Percentiles rank a stretch among this genome's conserved stretches.
Evolutionary conservation across 2,888 invertebrate species (phyloP).

Genomic region (Himalopsyche kuldschensis): DNA sequence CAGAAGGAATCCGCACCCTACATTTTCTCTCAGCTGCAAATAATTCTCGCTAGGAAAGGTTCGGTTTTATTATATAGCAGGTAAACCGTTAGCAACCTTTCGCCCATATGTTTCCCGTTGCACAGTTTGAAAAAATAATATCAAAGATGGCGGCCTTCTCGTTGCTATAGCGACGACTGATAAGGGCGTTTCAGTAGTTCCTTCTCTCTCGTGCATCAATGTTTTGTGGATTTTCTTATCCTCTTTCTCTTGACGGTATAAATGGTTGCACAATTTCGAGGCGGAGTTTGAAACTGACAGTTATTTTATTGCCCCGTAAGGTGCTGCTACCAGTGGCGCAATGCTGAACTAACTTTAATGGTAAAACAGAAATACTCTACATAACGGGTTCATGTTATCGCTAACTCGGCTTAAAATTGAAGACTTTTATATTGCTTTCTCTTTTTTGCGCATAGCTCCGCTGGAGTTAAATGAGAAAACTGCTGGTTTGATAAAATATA

Average conservation of each 20-base stretch:
- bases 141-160: slow-evolving; percentile 35
- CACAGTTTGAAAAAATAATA: slow-evolving; percentile 26
- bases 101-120: not conserved
- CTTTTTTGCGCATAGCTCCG: not conserved
- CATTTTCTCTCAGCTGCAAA: not conserved
- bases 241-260: slow-evolving; percentile 34
- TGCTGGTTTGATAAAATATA: not conserved
- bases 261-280: slow-evolving; percentile 41
- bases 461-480: not conserved
- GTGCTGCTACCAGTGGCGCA: not conserved
- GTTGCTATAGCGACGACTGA: slow-evolving; percentile 45
- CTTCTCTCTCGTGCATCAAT: slow-evolving; percentile 26
- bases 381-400: slow-evolving; percentile 13
- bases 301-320: slow-evolving; percentile 3
- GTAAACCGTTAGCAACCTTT: not conserved
- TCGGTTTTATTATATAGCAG: not conserved
- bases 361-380: not conserved
- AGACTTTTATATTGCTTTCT: slow-evolving; percentile 3
- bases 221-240: slow-evolving; percentile 42
- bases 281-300: slow-evolving; percentile 39
- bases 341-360: not conserved
- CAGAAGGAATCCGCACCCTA: not conserved
- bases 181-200: slow-evolving; percentile 41
- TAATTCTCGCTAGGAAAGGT: not conserved
- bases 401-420: not conserved